Base-by-base conservation (phyloP, 2,888 invertebrate genomes). In the Calameuta filiformis region DNA sequence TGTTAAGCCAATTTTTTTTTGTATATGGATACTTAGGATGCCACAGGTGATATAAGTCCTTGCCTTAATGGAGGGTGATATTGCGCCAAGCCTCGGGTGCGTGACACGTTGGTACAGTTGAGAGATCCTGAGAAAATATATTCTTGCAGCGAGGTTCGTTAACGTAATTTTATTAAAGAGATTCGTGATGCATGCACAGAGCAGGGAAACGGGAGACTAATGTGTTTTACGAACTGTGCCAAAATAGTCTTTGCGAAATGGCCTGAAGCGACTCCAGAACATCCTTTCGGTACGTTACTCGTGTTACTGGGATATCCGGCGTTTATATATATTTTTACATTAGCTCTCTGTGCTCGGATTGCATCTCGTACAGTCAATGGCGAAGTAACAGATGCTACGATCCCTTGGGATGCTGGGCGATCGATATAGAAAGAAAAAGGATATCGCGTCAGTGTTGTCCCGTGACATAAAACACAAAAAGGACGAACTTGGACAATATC, bases 151-250 rank as follows among this genome's bases (percentile, higher is more conserved):
- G 56, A 56, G 23, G 56, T 56, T 56, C 56, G 56, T 56, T 56
- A 56, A 56, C 23, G 56, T 56, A 56, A 56, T 56, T 56, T 56
- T 56, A 56, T 56, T 56, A 56, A 56, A 23, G 56, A 23, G 56
- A 56, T 23, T 23, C 56, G 23, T 56, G 56, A 56, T 56, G 23
- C 56, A 56, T 56, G 56, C 56, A 23, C 23, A 23, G 6, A 23
- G 56, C n/a, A 31, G 74, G 34, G 30, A 40, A n/a, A 35, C 80
- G 75, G 75, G 78, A 79, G 80, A 77, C 76, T 35, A 75, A 74
- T 75, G 78, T 79, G 81, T 81, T 86, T 86, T 86, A 85, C 86
- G 83, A 83, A 69, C 81, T 74, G 75, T 80, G 76, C 81, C 78
- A 77, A 79, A 85, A 86, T 81, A 81, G 81, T 79, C 69, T 33